Conservation (phyloP, 2,113 vertebrate genomes). For the Pipra filicauda region DNA sequence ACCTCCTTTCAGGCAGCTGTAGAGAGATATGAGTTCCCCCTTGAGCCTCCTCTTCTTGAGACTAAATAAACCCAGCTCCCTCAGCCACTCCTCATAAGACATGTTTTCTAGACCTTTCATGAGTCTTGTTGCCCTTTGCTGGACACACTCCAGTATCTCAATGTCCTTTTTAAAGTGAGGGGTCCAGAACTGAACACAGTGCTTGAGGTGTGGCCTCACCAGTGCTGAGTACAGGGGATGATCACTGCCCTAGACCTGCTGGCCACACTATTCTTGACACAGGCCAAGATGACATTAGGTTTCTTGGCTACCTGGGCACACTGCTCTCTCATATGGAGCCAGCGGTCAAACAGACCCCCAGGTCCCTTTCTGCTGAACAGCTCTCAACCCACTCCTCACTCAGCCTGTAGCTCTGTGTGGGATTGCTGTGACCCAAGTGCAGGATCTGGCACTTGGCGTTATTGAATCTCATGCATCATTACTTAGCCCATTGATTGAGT, state of each 20-base stretch:
- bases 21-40: background rate
- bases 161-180: background rate
- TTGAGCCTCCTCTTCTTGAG: background rate
- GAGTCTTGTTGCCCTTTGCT: background rate
- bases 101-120: background rate
- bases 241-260: background rate
- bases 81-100: background rate
- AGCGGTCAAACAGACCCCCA: background rate
- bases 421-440: background rate
- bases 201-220: background rate
- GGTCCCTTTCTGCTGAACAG: background rate
- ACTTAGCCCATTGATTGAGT: background rate
- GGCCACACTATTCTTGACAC: background rate
- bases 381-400: background rate
- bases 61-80: background rate
- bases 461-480: background rate
- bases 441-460: background rate
- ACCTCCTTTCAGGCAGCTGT: background rate
- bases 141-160: background rate
- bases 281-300: background rate
- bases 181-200: background rate
- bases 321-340: background rate
- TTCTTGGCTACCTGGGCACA: background rate
- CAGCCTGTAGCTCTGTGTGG: background rate
- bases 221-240: fast-evolving